Base-by-base conservation (phyloP, 2,113 vertebrate genomes). In the Agelaius tricolor region DNA sequence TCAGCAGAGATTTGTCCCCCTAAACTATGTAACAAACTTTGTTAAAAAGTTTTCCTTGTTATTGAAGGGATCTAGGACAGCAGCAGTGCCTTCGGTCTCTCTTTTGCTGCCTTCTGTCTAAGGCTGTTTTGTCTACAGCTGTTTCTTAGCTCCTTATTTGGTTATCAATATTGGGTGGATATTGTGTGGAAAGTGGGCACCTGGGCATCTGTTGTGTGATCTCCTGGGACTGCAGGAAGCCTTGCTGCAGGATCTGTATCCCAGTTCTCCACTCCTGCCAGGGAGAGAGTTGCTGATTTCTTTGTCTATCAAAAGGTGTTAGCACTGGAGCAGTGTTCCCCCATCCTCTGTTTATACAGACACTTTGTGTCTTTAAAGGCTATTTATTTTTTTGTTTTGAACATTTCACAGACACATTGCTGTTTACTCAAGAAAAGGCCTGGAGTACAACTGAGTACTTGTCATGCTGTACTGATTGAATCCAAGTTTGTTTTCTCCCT, bases 371-470 rank as follows among this genome's bases (percentile, higher is more conserved):
- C 87, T 95, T 94, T 95, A 95, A 96, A 96, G 78, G 55, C 55
- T 94, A 74, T 96, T 94, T 96, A 91, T 67, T 94, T 90, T 93
- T 83, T 93, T 82, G 65, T 84, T 93, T 93, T 93, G 89, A 96
- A 95, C 93, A 94, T 89, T 90, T 97, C 91, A 89, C 6, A 94
- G 76, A 87, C 90, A 96, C 93, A 46, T 65, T 5, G 7, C 52
- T 97, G 92, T 96, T 97, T 97, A 97, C 66, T 96, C 93, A 93
- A 82, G 37, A 46, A 81, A 83, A 93, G 55, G 57, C 35, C 75
- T 79, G 52, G 63, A 83, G 92, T 83, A 94, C 74, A 92, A 69
- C 76, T 96, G 61, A 90, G 43, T 87, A 39, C 51, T 96, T 96
- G 66, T 93, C 87, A 89, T 81, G 58, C 62, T 94, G 61, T 74